Percentiles rank a stretch among this genome's conserved stretches.
These are phyloP conservation scores for Isotomurus palustris DNA, from an alignment of 2,888 invertebrate genomes.

Conservation along the genomic window DNA sequence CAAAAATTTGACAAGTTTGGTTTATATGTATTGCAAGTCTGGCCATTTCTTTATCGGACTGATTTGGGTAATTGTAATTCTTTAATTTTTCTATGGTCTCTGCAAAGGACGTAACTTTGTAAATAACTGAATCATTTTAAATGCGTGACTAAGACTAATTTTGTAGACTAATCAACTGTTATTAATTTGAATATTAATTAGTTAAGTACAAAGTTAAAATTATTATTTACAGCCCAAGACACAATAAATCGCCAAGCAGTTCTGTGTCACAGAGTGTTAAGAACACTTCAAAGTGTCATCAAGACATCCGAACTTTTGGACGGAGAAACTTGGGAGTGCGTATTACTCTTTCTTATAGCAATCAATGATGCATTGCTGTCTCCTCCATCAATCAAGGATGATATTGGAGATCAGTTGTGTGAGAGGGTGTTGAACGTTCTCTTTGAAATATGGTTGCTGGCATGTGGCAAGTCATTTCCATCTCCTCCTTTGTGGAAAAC, in stretches of 20 bases:
- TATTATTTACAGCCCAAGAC: conserved; percentile 64
- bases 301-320: conserved; percentile 70
- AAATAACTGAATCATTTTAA: not conserved
- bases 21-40: conserved; percentile 65
- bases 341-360: conserved; percentile 79
- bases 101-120: not conserved
- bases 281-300: conserved; percentile 75
- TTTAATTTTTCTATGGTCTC: not conserved
- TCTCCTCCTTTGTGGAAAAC: conserved; percentile 95
- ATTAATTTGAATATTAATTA: not conserved
- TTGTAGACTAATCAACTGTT: not conserved
- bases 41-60: conserved; percentile 77
- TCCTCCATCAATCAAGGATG: conserved; percentile 88
- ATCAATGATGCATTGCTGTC: conserved; percentile 87
- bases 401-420: conserved; percentile 91
- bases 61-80: conserved; percentile 64
- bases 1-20: too few relatives aligned
- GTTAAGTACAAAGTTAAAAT: not conserved
- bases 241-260: conserved; percentile 90
- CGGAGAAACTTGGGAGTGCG: conserved; percentile 83
- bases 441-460: conserved; percentile 79
- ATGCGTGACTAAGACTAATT: not conserved
- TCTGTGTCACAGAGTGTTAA: conserved; percentile 81
- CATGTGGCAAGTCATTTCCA: conserved; percentile 79
- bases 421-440: conserved; percentile 89